phyloP scores from a whole-genome alignment of 2,888 invertebrate species.

The Rotaria sp. region DNA sequence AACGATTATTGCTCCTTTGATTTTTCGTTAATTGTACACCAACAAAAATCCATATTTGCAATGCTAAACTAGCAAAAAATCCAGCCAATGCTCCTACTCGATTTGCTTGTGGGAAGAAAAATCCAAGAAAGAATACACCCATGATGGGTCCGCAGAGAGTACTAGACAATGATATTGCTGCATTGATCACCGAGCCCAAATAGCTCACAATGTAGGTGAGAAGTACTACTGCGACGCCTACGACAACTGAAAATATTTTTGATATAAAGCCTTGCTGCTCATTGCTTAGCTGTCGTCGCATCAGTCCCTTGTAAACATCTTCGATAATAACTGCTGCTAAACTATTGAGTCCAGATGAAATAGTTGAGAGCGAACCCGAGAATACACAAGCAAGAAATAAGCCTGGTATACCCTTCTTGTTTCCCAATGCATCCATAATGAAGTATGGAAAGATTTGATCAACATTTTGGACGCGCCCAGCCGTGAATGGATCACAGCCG shows the following conservation, averaged over 20 bases:
- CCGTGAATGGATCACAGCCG: neutral
- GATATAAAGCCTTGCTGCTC: neutral
- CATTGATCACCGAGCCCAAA: constrained; percentile 11
- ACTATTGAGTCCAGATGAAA: constrained; percentile 36
- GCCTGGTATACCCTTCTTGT: constrained; percentile 19
- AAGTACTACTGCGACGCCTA: no score
- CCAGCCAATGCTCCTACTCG: constrained; percentile 29
- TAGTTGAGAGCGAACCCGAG: constrained; percentile 25
- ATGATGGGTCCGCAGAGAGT: constrained; percentile 27
- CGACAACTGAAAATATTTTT: no score
- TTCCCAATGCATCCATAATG: constrained; percentile 26
- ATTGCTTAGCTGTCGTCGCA: neutral
- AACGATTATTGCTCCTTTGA: no score
- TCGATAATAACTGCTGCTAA: constrained; percentile 35
- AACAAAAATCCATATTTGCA: constrained; percentile 21
- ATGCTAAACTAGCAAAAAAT: neutral
- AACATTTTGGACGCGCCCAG: neutral
- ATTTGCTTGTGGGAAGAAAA: constrained; percentile 32
- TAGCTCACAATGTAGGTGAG: no score
- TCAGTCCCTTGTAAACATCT: neutral
- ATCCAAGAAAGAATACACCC: constrained; percentile 35
- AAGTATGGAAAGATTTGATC: constrained; percentile 27
- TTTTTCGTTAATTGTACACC: neutral
- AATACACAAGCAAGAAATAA: constrained; percentile 33
- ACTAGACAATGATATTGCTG: constrained; percentile 36